A percentile compares a stretch with the other conserved stretches of the same genome.
These are phyloP conservation scores for Formica aserva DNA, from an alignment of 2,888 invertebrate genomes.

Conservation along the genomic window DNA sequence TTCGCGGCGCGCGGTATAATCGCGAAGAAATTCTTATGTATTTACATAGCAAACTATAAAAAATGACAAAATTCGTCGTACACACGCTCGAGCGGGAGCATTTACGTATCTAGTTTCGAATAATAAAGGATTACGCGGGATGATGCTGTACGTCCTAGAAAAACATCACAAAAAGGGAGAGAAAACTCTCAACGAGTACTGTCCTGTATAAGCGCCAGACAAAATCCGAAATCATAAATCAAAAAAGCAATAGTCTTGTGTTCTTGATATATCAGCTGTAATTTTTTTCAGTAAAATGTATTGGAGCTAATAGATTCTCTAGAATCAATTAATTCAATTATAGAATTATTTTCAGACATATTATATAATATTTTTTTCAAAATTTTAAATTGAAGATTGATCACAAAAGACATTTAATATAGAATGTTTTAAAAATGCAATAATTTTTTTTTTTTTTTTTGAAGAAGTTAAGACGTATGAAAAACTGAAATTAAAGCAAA, in stretches of 20 bases:
- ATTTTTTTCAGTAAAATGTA: background rate
- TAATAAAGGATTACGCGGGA: slow-evolving; percentile 39
- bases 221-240: slow-evolving; percentile 12
- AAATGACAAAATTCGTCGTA: slow-evolving; percentile 76
- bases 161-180: slow-evolving; percentile 30
- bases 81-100: slow-evolving; percentile 55
- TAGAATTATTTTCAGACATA: background rate
- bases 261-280: background rate
- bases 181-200: background rate
- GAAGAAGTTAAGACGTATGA: background rate
- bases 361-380: background rate
- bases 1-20: slow-evolving; percentile 59
- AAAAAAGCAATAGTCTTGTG: background rate
- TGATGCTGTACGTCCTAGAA: slow-evolving; percentile 9
- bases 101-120: slow-evolving; percentile 58
- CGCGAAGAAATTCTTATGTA: slow-evolving; percentile 68
- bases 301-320: background rate
- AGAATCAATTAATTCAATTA: background rate
- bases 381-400: background rate
- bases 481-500: background rate
- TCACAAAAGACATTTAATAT: background rate
- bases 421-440: background rate
- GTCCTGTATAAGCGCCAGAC: background rate
- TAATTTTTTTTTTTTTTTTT: background rate
- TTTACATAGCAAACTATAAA: slow-evolving; percentile 79